These are phyloP conservation scores for Stercorarius parasiticus DNA, from an alignment of 2,113 vertebrate species.

Conservation along the genomic window DNA sequence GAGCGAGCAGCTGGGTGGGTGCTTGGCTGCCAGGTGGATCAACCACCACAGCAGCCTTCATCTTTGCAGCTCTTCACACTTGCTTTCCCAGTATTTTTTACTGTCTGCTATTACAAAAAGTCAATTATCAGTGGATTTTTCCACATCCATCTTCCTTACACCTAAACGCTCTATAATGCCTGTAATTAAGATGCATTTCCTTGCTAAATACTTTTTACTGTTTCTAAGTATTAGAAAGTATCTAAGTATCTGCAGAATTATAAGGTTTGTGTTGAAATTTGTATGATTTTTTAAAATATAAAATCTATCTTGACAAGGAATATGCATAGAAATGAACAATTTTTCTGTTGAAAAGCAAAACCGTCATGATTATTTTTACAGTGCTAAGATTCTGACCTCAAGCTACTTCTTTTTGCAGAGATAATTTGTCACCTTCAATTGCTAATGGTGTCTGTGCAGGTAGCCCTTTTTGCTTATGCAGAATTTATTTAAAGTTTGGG, in stretches of 20 bases:
- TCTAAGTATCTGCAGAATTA: background rate
- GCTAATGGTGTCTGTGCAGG: background rate
- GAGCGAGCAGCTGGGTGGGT: background rate
- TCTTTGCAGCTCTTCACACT: background rate
- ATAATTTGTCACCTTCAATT: constrained; percentile 3
- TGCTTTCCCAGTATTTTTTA: background rate
- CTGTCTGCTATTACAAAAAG: background rate
- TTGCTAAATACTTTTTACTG: background rate
- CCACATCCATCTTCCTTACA: background rate
- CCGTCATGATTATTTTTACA: background rate
- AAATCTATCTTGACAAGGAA: background rate
- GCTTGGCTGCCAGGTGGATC: background rate
- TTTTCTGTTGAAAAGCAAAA: background rate
- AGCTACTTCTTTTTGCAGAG: background rate
- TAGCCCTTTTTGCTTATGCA: background rate
- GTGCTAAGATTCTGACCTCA: background rate
- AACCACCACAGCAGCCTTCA: background rate
- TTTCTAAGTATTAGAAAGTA: background rate
- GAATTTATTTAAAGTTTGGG: background rate
- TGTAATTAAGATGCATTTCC: background rate
- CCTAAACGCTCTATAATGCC: background rate
- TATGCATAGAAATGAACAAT: background rate
- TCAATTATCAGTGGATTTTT: background rate
- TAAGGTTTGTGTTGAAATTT: background rate
- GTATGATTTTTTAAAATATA: background rate